Conservation (phyloP, 2,888 invertebrate species). For the Rotaria socialis region DNA sequence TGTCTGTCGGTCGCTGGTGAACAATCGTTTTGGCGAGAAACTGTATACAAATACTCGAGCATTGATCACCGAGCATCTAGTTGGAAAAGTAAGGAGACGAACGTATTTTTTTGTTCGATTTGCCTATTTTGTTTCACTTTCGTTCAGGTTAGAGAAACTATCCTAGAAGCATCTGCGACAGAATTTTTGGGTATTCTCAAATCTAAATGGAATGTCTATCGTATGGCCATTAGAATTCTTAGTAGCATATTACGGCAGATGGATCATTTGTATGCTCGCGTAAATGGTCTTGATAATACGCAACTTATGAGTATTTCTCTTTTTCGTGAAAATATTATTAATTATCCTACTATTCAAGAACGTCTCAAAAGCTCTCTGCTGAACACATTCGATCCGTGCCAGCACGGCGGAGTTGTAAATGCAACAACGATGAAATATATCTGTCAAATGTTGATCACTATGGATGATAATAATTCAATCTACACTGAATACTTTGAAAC, state of each 20-base stretch:
- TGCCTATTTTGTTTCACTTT: not conserved
- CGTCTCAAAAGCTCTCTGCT: constrained; percentile 84
- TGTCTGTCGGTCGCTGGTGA: constrained; percentile 99
- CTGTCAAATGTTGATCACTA: constrained; percentile 95
- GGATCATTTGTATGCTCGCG: constrained; percentile 98
- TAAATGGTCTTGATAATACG: constrained; percentile 95
- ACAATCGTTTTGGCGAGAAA: constrained; percentile 96
- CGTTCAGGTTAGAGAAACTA: constrained; percentile 66
- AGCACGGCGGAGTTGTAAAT: constrained; percentile 87
- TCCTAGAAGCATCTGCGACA: constrained; percentile 83
- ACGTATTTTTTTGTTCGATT: not conserved
- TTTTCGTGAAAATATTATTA: constrained; percentile 95
- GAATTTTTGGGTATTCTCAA: constrained; percentile 88
- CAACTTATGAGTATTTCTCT: constrained; percentile 95
- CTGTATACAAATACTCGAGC: constrained; percentile 94
- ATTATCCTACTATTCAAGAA: constrained; percentile 86
- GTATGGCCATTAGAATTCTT: constrained; percentile 99
- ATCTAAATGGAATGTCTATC: constrained; percentile 97
- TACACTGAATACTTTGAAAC: constrained; percentile 98
- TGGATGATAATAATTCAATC: constrained; percentile 85
- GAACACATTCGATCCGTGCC: constrained; percentile 88
- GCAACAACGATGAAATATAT: constrained; percentile 91
- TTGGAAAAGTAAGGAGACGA: constrained; percentile 76
- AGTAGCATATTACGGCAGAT: constrained; percentile 99
- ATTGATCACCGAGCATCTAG: constrained; percentile 92